These are phyloP conservation scores for Todus mexicanus DNA, from an alignment of 2,797 vertebrate species.

Conservation along the genomic window DNA sequence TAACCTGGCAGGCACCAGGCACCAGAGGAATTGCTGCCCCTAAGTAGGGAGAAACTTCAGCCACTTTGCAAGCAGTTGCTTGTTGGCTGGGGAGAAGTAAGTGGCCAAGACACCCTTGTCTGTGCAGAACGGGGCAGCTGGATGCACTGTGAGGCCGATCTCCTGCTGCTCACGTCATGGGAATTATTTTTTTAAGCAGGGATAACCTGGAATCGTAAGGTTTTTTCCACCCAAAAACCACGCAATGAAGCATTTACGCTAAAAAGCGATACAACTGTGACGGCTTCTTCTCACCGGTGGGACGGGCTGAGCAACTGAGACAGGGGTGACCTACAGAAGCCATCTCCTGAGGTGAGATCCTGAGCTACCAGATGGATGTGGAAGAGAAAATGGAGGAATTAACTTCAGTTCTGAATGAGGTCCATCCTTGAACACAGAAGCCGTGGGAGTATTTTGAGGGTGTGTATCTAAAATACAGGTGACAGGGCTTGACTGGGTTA, in stretches of 20 bases:
- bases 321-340: neutral
- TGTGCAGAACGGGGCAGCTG: neutral
- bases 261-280: neutral
- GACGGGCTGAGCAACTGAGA: neutral
- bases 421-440: neutral
- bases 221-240: neutral
- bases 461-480: neutral
- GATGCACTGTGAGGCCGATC: neutral
- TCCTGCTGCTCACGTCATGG: neutral
- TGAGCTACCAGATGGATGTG: neutral
- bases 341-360: neutral
- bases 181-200: constrained; percentile 22
- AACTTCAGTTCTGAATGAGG: neutral
- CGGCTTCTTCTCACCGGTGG: neutral
- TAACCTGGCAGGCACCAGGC: constrained; percentile 41
- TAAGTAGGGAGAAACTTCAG: neutral
- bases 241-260: neutral
- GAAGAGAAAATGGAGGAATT: neutral
- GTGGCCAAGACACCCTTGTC: neutral
- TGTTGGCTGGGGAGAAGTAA: neutral
- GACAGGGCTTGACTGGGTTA: neutral
- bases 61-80: neutral
- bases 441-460: neutral
- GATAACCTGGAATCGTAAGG: neutral
- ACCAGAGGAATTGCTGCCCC: neutral